These are phyloP conservation scores for Elachura formosa DNA, from an alignment of 2,113 vertebrate species.

Conservation along the genomic window DNA sequence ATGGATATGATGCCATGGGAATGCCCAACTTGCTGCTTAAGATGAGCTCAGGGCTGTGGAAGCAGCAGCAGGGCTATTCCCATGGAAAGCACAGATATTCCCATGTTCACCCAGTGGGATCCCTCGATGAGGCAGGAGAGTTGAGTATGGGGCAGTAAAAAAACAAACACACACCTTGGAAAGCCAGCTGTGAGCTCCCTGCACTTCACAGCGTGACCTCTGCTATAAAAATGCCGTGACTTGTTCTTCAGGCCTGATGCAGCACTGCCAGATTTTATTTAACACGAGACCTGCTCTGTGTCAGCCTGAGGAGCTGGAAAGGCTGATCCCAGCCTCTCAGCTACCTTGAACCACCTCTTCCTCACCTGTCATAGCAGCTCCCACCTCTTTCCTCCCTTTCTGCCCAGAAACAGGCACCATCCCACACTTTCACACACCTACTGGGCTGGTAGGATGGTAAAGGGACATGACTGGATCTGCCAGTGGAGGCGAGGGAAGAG, in stretches of 20 bases:
- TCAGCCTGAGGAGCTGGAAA: not conserved
- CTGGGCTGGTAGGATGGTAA: not conserved
- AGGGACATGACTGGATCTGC: not conserved
- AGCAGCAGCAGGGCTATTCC: no score
- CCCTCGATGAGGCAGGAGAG: not conserved
- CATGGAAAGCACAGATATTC: not conserved
- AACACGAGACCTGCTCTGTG: not conserved
- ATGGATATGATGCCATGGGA: not conserved
- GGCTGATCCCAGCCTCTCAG: not conserved
- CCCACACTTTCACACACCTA: not conserved
- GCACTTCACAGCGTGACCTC: not conserved
- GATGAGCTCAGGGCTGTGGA: not conserved
- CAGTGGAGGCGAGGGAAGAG: not conserved
- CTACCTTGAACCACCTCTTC: not conserved
- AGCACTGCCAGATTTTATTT: not conserved
- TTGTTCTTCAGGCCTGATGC: not conserved
- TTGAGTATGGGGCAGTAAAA: not conserved
- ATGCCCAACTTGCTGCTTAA: not conserved
- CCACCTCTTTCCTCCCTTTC: not conserved
- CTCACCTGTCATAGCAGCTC: not conserved
- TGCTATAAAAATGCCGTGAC: not conserved
- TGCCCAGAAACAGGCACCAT: not conserved
- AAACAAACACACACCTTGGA: not conserved
- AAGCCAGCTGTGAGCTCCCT: not conserved
- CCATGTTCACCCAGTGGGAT: fast-evolving